Evolutionary conservation across 1,140 invertebrate genomes (phyloP), one percentile per base, ranked within the genome.

Genomic region (Tetragonula clypearis): DNA sequence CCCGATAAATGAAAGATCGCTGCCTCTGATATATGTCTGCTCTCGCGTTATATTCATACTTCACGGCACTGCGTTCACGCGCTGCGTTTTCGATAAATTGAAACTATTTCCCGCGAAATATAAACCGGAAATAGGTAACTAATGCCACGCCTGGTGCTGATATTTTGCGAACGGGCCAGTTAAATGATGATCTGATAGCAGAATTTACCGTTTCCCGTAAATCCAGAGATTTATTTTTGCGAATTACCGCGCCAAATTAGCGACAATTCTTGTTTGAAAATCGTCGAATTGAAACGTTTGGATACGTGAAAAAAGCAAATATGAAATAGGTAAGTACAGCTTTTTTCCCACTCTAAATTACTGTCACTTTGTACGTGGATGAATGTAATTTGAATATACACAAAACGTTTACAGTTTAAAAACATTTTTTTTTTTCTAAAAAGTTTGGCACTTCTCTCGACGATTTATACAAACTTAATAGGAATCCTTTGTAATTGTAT

Each of bases 401-500:
- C 49, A 23, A 12, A 1, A 35, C 73, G 74, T 72, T 65, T 56
- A 62, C 49, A 62, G 62, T 79, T 71, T n/a, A 62, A 62, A 62
- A 62, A n/a, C 23, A 62, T 60, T 80, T 73, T 19, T 56, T 30
- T 30, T 73, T 60, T 76, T 62, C 60, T 76, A 60, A 58, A 88
- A 88, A 88, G 83, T 86, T 88, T 88, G 87, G 87, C 87, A 88
- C 86, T 88, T 88, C 19, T 78, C 85, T 85, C 72, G 49, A 79
- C 62, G 73, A 73, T 86, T 58, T 74, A 30, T 30, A 58, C 82
- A 84, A 84, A 84, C 72, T 5, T 84, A 84, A 84, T 84, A 84
- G 82, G 74, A 84, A 84, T 58, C 79, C 71, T 19, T 53, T 8
- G 0, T 26, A 69, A 69, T 49, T 15, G 30, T 15, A 79, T 30